These are phyloP conservation scores for Kryptolebias ocellatus DNA, from an alignment of 2,797 vertebrate species.

Conservation along the genomic window DNA sequence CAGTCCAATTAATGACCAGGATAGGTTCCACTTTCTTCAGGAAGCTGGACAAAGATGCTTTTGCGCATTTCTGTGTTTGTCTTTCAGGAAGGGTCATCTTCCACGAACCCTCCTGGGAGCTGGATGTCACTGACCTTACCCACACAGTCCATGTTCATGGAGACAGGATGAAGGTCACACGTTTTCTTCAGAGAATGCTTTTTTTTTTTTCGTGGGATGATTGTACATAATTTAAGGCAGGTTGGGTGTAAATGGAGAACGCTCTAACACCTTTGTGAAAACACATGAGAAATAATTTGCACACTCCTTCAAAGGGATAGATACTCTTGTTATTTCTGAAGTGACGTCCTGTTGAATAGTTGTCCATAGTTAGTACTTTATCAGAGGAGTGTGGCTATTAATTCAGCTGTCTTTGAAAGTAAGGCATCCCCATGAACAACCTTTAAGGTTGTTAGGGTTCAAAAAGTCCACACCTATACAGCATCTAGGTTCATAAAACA, in stretches of 20 bases:
- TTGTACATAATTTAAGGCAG: not conserved
- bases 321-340: too few relatives aligned
- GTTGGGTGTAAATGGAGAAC: not conserved
- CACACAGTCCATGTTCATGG: not conserved
- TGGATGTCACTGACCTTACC: not conserved
- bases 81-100: not conserved
- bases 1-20: too few relatives aligned
- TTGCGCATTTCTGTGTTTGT: not conserved
- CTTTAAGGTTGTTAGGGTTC: too few relatives aligned
- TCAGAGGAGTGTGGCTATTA: too few relatives aligned
- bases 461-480: too few relatives aligned
- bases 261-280: not conserved
- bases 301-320: not conserved
- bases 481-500: too few relatives aligned
- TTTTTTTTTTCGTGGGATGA: not conserved
- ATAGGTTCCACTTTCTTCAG: not conserved
- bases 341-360: too few relatives aligned
- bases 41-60: not conserved
- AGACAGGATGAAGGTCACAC: not conserved
- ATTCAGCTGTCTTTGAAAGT: too few relatives aligned
- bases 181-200: not conserved
- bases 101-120: not conserved
- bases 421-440: too few relatives aligned
- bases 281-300: not conserved
- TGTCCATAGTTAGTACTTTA: not conserved